Base-by-base conservation (phyloP, 1,140 invertebrate genomes). In the Eupristina koningsbergeri region DNA sequence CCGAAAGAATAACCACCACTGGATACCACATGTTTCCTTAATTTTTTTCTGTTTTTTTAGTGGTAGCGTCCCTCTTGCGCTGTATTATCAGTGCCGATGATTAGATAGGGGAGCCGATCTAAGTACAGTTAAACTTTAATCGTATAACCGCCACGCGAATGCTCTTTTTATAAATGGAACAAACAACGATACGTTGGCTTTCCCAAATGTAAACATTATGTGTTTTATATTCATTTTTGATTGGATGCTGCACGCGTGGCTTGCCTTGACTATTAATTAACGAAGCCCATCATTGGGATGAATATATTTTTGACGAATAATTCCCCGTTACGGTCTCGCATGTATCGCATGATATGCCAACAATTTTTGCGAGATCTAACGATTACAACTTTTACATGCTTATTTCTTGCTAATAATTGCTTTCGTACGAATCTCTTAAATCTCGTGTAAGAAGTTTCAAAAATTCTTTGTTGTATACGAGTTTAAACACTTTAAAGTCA, bases 1-100 rank as follows among this genome's bases (percentile, higher is more conserved):
- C 50, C 78, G 74, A 80, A 34, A 61, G 85, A 86, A 58, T 58
- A 82, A 78, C 39, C n/a, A 19, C 74, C 78, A 86, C 84, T 85
- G 85, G 84, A 88, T 87, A 86, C 85, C 86, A 80, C 79, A 85
- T 79, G 86, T 87, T 80, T 74, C 63, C 19, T 36, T 80, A n/a
- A n/a, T n/a, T n/a, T n/a, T n/a, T n/a, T n/a, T n/a, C n/a, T n/a
- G n/a, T n/a, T n/a, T n/a, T n/a, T n/a, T n/a, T n/a, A n/a, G 63
- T 64, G 39, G 74, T 45, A 39, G 29, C 31, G n/a, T 73, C 47
- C 47, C 50, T 67, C 61, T 71, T 36, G 11, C 39, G 61, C 61
- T 58, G 73, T 61, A 81, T 84, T 84, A 84, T 84, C 83, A 81
- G 69, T 36, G 41, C 61, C 63, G 67, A 77, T 45, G 73, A 84